A percentile compares a stretch with the other conserved stretches of the same genome.
These are phyloP conservation scores for Exaiptasia diaphana DNA, from an alignment of 64 coral and sea anemone genomes.

Conservation along the genomic window DNA sequence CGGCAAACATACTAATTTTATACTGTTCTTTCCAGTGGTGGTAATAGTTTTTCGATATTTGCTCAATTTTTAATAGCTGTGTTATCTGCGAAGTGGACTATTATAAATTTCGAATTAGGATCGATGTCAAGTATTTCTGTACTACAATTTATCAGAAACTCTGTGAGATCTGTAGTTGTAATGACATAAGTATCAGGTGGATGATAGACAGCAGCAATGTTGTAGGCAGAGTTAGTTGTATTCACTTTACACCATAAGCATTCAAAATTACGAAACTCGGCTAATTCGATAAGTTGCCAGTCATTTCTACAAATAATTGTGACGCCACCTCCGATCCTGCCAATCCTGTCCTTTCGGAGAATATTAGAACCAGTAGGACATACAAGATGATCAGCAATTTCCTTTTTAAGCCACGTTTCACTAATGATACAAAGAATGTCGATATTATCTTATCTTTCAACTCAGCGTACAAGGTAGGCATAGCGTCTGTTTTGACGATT, in stretches of 20 bases:
- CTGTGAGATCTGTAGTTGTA: constrained; percentile 24
- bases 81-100: no score
- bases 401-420: constrained; percentile 24
- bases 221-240: constrained; percentile 42
- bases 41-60: no score
- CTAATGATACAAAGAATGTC: constrained; percentile 61
- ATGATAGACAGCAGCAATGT: constrained; percentile 54
- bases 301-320: constrained; percentile 56
- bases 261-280: constrained; percentile 16
- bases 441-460: constrained; percentile 42
- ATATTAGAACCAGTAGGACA: constrained; percentile 49
- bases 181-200: constrained; percentile 36
- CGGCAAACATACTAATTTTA: no score
- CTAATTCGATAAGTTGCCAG: constrained; percentile 13
- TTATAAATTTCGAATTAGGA: constrained; percentile 45
- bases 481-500: constrained; percentile 37
- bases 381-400: constrained; percentile 16
- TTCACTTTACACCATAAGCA: constrained; percentile 44
- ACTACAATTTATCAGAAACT: constrained; percentile 46
- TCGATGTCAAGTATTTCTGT: constrained; percentile 41
- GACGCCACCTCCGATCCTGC: constrained; percentile 36
- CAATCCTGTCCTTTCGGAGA: constrained; percentile 42
- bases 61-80: no score
- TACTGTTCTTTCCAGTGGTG: no score
- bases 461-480: constrained; percentile 45